Percentiles rank a stretch among this genome's conserved stretches.
Evolutionary conservation across 2,888 invertebrate species (phyloP).

Genomic region (Amiota mariae): DNA sequence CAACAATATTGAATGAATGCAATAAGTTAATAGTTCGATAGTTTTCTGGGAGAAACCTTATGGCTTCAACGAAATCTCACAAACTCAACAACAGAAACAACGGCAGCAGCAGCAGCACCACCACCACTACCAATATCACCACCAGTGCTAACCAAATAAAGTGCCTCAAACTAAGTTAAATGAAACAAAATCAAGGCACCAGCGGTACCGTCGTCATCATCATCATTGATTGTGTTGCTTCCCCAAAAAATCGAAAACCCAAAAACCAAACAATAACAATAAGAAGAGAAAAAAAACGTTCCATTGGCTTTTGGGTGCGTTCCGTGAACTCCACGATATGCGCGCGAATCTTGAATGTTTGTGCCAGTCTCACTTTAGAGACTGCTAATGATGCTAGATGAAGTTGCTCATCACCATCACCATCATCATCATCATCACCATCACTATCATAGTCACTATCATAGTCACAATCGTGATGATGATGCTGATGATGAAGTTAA

Average conservation of each 20-base stretch:
- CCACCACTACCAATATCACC: not conserved
- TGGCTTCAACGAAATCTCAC: not conserved
- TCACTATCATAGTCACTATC: slow-evolving; percentile 9
- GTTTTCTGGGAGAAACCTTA: slow-evolving; percentile 44
- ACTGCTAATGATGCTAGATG: slow-evolving; percentile 60
- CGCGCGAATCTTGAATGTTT: slow-evolving; percentile 51
- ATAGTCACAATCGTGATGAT: slow-evolving; percentile 14
- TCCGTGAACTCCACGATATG: slow-evolving; percentile 74
- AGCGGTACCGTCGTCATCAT: slow-evolving; percentile 38
- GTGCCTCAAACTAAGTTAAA: slow-evolving; percentile 49
- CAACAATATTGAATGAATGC: slow-evolving; percentile 49
- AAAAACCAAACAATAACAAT: slow-evolving; percentile 11
- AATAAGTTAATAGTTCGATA: slow-evolving; percentile 66
- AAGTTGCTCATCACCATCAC: slow-evolving; percentile 41
- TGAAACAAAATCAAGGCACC: too few species aligned
- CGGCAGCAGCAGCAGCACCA: not conserved
- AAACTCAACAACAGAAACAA: slow-evolving; percentile 33
- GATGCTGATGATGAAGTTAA: slow-evolving; percentile 11
- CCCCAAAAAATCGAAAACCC: slow-evolving; percentile 17
- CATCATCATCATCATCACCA: slow-evolving; percentile 46
- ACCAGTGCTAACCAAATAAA: slow-evolving; percentile 35
- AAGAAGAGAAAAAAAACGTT: slow-evolving; percentile 48
- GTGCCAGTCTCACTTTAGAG: slow-evolving; percentile 57
- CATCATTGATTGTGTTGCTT: slow-evolving; percentile 2
- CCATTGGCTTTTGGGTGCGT: slow-evolving; percentile 73